A percentile compares a stretch with the other conserved stretches of the same genome.
These are phyloP conservation scores for Xenopus petersii DNA, from an alignment of 2,797 vertebrate species.

Conservation along the genomic window DNA sequence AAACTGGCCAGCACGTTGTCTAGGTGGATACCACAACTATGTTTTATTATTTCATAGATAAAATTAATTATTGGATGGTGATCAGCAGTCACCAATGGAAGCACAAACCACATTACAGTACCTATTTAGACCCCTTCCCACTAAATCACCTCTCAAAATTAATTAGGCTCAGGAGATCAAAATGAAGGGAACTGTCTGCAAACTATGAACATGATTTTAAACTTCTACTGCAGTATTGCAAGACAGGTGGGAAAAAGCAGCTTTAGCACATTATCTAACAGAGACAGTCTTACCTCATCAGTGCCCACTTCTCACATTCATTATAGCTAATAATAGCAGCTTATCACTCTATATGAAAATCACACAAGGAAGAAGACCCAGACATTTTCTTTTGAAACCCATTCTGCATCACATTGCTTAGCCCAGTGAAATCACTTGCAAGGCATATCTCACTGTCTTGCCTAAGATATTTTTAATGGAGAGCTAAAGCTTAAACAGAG, in stretches of 20 bases:
- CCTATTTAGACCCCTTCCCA: slow-evolving; percentile 13
- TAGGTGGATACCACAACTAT: no score
- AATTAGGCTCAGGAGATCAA: slow-evolving; percentile 31
- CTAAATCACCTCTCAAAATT: slow-evolving; percentile 16
- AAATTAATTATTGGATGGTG: no score
- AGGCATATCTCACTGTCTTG: no score
- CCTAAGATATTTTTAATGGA: no score
- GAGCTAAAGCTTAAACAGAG: no score
- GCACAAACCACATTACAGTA: background rate
- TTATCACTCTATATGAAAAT: background rate
- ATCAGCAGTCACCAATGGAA: no score
- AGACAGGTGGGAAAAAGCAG: slow-evolving; percentile 2
- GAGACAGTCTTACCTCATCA: no score
- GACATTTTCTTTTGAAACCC: background rate
- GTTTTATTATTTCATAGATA: no score
- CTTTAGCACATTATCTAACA: background rate
- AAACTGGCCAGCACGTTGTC: no score
- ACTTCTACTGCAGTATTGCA: slow-evolving; percentile 7
- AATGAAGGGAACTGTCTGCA: slow-evolving; percentile 21
- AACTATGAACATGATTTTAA: slow-evolving; percentile 24
- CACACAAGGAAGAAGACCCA: background rate
- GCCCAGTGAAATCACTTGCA: no score
- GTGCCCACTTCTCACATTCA: background rate
- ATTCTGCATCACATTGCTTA: no score
- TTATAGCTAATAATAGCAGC: background rate